A percentile compares a stretch with the other conserved stretches of the same genome.
These are phyloP conservation scores for Endotricha flammealis DNA, from an alignment of 2,888 invertebrate species.

Conservation along the genomic window DNA sequence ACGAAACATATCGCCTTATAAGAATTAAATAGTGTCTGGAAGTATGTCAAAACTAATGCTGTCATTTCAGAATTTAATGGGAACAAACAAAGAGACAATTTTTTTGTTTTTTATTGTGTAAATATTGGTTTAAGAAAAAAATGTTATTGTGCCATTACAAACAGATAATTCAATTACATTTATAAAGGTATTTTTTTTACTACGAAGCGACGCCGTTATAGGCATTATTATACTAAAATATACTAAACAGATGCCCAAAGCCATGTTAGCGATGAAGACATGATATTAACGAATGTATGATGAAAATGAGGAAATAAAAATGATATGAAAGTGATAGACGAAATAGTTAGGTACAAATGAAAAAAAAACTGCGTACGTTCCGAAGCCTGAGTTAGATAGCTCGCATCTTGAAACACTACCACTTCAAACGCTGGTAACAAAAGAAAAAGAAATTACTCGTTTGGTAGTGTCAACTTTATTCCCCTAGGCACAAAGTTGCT, in stretches of 20 bases:
- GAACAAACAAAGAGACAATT: too few species aligned
- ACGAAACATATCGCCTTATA: not conserved
- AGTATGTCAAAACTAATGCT: too few species aligned
- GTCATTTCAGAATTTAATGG: too few species aligned
- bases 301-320: slow-evolving; percentile 18
- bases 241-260: too few species aligned
- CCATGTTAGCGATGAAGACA: slow-evolving; percentile 2
- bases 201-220: too few species aligned
- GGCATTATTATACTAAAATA: too few species aligned
- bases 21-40: not conserved
- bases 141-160: too few species aligned
- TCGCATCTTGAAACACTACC: slow-evolving; percentile 53
- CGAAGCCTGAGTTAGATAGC: slow-evolving; percentile 64
- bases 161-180: too few species aligned
- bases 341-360: slow-evolving; percentile 56
- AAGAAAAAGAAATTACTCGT: slow-evolving; percentile 39
- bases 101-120: too few species aligned
- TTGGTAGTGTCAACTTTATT: slow-evolving; percentile 8
- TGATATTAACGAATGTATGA: slow-evolving; percentile 6
- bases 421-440: slow-evolving; percentile 73
- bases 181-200: too few species aligned
- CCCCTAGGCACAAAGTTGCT: too few species aligned
- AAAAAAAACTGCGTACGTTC: slow-evolving; percentile 65
- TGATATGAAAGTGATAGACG: slow-evolving; percentile 21
- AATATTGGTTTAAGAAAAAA: too few species aligned